Conservation (phyloP, 2,797 vertebrate species). For the Acropternis orthonyx region DNA sequence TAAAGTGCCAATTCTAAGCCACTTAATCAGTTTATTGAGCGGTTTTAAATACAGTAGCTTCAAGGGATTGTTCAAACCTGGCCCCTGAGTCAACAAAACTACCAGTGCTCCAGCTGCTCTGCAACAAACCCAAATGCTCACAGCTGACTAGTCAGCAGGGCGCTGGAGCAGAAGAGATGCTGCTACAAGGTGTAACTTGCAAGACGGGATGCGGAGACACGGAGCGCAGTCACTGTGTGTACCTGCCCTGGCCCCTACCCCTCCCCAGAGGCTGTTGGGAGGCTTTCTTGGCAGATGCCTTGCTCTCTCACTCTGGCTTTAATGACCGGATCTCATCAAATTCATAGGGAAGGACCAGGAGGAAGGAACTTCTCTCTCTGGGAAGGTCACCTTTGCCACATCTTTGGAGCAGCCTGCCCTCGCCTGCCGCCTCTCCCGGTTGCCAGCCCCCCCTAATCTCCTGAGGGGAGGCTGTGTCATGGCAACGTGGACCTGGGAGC, state of each 20-base stretch:
- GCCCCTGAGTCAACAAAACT: neutral
- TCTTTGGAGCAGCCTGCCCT: constrained; percentile 1
- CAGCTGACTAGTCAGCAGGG: neutral
- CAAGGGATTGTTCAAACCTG: neutral
- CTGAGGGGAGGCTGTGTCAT: constrained; percentile 73
- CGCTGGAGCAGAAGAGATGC: neutral
- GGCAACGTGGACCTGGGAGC: constrained; percentile 69
- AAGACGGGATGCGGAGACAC: neutral
- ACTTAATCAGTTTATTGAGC: constrained; percentile 53
- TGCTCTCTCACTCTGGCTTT: neutral
- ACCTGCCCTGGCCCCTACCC: neutral
- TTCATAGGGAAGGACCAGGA: neutral
- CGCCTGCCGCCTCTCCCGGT: constrained; percentile 34
- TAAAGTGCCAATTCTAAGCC: constrained; percentile 15
- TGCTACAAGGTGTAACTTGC: neutral
- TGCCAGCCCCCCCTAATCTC: constrained; percentile 66
- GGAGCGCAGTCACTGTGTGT: neutral
- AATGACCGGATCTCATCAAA: neutral
- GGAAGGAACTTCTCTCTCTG: neutral
- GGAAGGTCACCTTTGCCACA: constrained; percentile 29
- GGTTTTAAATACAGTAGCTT: neutral
- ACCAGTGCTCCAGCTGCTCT: neutral
- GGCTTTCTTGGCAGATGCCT: neutral
- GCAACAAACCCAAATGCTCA: neutral
- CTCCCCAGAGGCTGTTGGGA: neutral